Base-by-base conservation (phyloP, 2,113 vertebrate genomes). In the Myrmophylax atrothorax region DNA sequence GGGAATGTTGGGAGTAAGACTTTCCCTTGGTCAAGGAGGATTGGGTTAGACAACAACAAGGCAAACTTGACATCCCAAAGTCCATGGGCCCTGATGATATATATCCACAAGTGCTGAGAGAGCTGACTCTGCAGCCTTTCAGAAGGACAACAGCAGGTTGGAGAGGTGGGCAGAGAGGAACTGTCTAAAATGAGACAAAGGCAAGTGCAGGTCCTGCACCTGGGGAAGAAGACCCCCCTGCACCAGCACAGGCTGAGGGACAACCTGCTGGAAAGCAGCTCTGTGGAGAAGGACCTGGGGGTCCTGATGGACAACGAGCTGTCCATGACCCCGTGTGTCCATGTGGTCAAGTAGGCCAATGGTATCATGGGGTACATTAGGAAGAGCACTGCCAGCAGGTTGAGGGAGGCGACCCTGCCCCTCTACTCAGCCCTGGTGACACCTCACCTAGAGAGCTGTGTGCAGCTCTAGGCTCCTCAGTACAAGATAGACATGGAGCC, bases 311-410 rank as follows among this genome's bases (percentile, higher is more conserved):
- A 38, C 55, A 62, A 1, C 12, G 19, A 52, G 26, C 18, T 38
- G 5, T 53, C 55, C n/a, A 1, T 28, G 47, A 24, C 55, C 64
- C 64, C 19, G n/a, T 69, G 62, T 42, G 55, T 8, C 47, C 47
- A n/a, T 24, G 64, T 26, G 47, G 7, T n/a, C 56, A 47, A n/a
- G 25, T 12, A 37, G 18, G n/a, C 47, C 18, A 29, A 2, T 38
- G 64, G 1, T 2, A 40, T 16, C n/a, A 19, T 63, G n/a, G 66
- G 14, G 2, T 64, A 4, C 17, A 8, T 35, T 17, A 1, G 0
- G 66, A 22, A 9, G 7, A 38, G 13, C n/a, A 49, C 0, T 14
- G 20, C 19, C 66, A 63, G 29, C 13, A 56, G 49, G 11, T 10
- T 0, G 0, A 35, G 25, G 20, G 5, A 49, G 25, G 18, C 58